These are phyloP conservation scores for Gobiocypris rarus DNA, from an alignment of 2,113 vertebrate species.

Conservation along the genomic window DNA sequence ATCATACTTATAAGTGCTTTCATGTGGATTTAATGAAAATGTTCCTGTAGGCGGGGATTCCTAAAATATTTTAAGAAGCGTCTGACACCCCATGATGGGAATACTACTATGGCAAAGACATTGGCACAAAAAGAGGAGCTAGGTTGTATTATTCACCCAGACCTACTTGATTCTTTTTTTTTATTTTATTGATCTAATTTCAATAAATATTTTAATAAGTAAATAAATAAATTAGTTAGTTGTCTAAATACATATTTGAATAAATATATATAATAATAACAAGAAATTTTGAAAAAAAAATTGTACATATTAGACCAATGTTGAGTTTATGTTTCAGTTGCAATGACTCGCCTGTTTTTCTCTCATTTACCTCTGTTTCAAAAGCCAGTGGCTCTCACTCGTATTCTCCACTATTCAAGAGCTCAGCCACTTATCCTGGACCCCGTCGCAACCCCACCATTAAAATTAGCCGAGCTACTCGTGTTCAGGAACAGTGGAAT, in stretches of 20 bases:
- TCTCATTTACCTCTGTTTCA: background rate
- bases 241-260: background rate
- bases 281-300: background rate
- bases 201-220: too few species aligned
- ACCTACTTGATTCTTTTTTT: background rate
- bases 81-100: slow-evolving; percentile 50
- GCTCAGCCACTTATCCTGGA: slow-evolving; percentile 59
- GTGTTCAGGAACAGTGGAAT: slow-evolving; percentile 79
- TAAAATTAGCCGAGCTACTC: slow-evolving; percentile 86
- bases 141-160: background rate
- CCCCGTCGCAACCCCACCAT: slow-evolving; percentile 75
- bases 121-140: slow-evolving; percentile 59
- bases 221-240: too few species aligned
- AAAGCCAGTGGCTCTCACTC: slow-evolving; percentile 61
- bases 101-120: slow-evolving; percentile 35
- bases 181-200: too few species aligned
- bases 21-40: background rate
- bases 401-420: slow-evolving; percentile 56
- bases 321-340: background rate
- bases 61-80: slow-evolving; percentile 67
- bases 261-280: background rate
- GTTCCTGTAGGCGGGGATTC: slow-evolving; percentile 55
- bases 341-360: background rate
- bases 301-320: background rate
- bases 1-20: background rate